Evolutionary conservation across 2,797 vertebrate species (phyloP), one percentile per base, ranked within the genome.

Genomic region (Amphiprion clarkii): DNA sequence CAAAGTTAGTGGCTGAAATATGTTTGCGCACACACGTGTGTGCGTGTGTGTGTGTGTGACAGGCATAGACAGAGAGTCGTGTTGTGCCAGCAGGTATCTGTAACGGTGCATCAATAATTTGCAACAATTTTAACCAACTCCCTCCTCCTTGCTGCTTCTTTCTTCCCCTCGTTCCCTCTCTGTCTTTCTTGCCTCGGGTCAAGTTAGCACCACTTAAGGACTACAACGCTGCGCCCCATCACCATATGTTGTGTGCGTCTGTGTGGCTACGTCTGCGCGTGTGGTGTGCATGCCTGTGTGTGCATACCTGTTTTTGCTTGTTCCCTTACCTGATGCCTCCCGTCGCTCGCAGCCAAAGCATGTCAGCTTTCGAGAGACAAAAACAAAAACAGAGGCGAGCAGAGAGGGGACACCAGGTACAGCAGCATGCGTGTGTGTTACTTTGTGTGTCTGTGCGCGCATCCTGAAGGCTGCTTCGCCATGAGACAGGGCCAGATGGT

Each of bases 401-500:
- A 84, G 82, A 83, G 87, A 89, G 86, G 83, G 89, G 90, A 93
- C 93, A 90, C 85, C 86, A 90, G 91, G 90, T 93, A 93, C 81
- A 71, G 56, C 79, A 62, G 67, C 23, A 40, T 74, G 78, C 40
- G 69, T 73, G 72, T 54, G 33, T 36, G 9, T 36, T 36, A 36
- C 33, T 36, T 31, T 57, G 71, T 79, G 79, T 82, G 76, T 86
- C 77, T 85, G 69, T 78, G 78, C 66, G 78, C 76, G 79, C 80
- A 71, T 88, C 87, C 88, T 91, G 86, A 86, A 86, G 94, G 92
- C 89, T 89, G 89, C 25, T 88, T 86, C 83, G 79, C 88, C 83
- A 86, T 85, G 92, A 93, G 90, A 91, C 91, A 81, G 87, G 91
- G 86, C 94, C 95, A 95, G 93, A 95, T 95, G 94, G 94, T 91